These are phyloP conservation scores for Tokudaia tokunoshimensis DNA, from an alignment of 2,797 vertebrate species.

Conservation along the genomic window DNA sequence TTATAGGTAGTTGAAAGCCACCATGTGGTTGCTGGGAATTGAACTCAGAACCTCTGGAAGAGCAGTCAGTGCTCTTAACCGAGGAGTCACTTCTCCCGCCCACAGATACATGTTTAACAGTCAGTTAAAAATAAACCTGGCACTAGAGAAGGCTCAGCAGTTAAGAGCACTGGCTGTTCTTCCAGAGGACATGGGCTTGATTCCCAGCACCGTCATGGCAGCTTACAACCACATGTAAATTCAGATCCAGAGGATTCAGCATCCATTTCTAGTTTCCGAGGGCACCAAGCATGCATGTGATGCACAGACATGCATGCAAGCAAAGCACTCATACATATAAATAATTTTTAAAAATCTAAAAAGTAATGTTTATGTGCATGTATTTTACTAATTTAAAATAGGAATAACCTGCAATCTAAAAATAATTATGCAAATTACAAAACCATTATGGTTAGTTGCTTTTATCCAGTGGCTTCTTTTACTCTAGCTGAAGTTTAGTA, in stretches of 20 bases:
- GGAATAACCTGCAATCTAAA: not conserved
- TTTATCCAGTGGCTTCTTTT: not conserved
- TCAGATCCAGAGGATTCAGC: not conserved
- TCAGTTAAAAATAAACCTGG: not conserved
- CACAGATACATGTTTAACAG: not conserved
- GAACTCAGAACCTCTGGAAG: not conserved
- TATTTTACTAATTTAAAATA: conserved; percentile 25
- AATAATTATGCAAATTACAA: not conserved
- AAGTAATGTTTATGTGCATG: not conserved
- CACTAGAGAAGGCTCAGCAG: not conserved
- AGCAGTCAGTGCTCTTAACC: not conserved
- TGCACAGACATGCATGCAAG: not conserved
- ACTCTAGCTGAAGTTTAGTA: not conserved
- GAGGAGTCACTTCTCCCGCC: not conserved
- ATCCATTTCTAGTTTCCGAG: not conserved
- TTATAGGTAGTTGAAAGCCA: not conserved
- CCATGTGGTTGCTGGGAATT: not conserved
- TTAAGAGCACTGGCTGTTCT: not conserved
- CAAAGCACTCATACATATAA: not conserved
- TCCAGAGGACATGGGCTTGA: not conserved
- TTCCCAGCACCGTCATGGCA: not conserved
- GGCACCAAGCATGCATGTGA: not conserved
- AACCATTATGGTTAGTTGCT: not conserved
- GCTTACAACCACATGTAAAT: not conserved
- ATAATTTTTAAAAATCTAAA: not conserved